These are phyloP conservation scores for Morus bassanus DNA, from an alignment of 2,797 vertebrate genomes.

Conservation along the genomic window DNA sequence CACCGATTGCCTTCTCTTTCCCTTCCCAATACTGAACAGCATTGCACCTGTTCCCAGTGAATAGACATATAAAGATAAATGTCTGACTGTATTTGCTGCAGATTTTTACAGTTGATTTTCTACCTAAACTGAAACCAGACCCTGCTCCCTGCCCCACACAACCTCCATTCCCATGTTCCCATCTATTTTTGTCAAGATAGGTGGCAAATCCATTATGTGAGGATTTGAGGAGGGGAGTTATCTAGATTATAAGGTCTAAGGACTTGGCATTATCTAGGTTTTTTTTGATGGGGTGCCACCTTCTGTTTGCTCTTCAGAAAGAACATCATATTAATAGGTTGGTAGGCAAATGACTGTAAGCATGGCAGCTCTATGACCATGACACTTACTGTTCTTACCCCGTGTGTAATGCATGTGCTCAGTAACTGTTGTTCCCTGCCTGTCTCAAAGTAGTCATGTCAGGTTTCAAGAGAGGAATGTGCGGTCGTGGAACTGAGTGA, in stretches of 20 bases:
- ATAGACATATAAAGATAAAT: not conserved
- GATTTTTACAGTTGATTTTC: not conserved
- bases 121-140: not conserved
- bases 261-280: not conserved
- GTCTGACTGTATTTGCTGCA: not conserved
- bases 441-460: not conserved
- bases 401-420: not conserved
- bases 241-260: not conserved
- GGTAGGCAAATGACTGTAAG: not conserved
- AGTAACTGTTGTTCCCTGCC: not conserved
- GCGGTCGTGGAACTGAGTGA: not conserved
- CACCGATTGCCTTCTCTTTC: rapidly evolving
- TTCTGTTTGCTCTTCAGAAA: not conserved
- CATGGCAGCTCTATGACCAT: not conserved
- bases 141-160: rapidly evolving
- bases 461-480: not conserved
- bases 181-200: not conserved
- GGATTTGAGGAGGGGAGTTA: not conserved
- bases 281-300: not conserved
- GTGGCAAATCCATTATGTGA: not conserved
- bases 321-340: not conserved
- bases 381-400: not conserved
- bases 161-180: not conserved
- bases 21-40: not conserved
- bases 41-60: not conserved